Evolutionary conservation across 2,888 invertebrate species (phyloP).

Genomic region (Polydrusus pterygomalis): DNA sequence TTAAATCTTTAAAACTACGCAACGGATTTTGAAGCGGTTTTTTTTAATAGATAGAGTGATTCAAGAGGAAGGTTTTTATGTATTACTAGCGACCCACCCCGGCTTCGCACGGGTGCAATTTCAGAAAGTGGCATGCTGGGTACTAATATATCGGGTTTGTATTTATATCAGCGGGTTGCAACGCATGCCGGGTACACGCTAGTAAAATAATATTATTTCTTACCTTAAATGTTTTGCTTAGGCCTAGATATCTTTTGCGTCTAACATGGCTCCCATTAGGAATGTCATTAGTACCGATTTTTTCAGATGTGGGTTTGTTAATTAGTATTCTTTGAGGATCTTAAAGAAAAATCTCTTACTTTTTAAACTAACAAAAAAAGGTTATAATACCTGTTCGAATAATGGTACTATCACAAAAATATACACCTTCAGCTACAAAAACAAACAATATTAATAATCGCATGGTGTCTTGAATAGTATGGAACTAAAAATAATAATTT

Average conservation of each 20-base stretch:
- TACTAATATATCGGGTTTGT: no score
- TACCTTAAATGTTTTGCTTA: constrained; percentile 66
- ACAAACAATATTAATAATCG: constrained; percentile 37
- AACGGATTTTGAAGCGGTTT: no score
- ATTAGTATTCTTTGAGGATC: constrained; percentile 36
- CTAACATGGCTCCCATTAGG: constrained; percentile 59
- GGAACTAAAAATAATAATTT: neutral
- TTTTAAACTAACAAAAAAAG: constrained; percentile 8
- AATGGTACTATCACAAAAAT: constrained; percentile 30
- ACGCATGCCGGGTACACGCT: neutral
- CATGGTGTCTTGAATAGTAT: constrained; percentile 28
- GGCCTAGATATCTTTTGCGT: constrained; percentile 65
- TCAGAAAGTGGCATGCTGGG: no score
- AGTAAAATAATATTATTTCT: neutral
- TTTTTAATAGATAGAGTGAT: no score
- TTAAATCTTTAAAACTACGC: no score
- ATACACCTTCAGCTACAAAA: constrained; percentile 34
- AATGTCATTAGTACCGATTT: constrained; percentile 33
- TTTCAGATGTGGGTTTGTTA: constrained; percentile 19
- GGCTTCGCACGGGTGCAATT: no score
- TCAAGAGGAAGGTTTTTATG: no score
- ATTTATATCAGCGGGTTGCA: no score
- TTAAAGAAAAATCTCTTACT: constrained; percentile 8
- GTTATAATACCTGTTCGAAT: constrained; percentile 43
- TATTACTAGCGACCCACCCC: no score